Evolutionary conservation across 2,888 invertebrate species (phyloP), one percentile per base, ranked within the genome.

Genomic region (Conops quadrifasciatus): DNA sequence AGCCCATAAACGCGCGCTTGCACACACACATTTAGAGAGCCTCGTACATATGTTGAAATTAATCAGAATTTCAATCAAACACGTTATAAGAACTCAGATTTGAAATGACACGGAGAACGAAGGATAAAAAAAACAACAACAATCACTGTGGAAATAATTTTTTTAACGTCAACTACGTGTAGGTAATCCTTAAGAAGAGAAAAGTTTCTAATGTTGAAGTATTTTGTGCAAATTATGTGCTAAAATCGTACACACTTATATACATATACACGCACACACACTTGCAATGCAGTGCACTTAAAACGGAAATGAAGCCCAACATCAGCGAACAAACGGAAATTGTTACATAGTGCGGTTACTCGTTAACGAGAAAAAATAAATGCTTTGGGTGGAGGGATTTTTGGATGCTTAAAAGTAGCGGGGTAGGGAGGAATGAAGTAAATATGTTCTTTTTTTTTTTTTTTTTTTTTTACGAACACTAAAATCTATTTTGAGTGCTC

Each of bases 1-100:
- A n/a, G n/a, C n/a, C n/a, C n/a, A n/a, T n/a, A n/a, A n/a, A n/a
- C n/a, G n/a, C n/a, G n/a, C n/a, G n/a, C n/a, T n/a, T n/a, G 24
- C 47, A 5, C 24, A 16, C 51, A 13, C 51, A 26, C 47, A 43
- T 36, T 16, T 28, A 5, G 26, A 21, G n/a, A 21, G 19, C 36
- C 66, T 36, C 66, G 36, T 66, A 21, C 4, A 66, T 15, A 43
- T 66, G 66, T 56, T 53, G 66, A 66, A 66, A 66, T 66, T 66
- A 66, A 66, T 66, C 66, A 66, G 66, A 36, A 66, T 66, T 66
- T 66, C 66, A 53, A 66, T 66, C 66, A 66, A 66, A 66, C 66
- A 66, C 66, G 66, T 53, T 53, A 66, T 66, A 56, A 66, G 56
- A 66, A 43, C 66, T 53, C 26, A 56, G 66, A 66, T 66, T 66